Conservation (phyloP, 2,888 invertebrate species). For the Lucinisca nassula region DNA sequence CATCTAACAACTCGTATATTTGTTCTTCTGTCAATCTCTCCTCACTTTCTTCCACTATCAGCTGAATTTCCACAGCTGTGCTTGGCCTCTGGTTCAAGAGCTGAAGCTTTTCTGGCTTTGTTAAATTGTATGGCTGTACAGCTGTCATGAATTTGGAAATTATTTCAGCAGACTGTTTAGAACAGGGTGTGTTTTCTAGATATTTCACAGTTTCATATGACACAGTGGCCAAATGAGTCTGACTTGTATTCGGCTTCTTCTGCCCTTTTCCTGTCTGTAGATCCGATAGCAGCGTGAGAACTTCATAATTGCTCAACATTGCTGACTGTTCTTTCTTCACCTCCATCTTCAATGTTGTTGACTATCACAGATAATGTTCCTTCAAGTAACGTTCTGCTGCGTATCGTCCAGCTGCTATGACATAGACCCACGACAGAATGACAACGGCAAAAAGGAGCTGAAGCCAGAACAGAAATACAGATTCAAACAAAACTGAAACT, state of each 20-base stretch:
- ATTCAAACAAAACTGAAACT: too few relatives aligned
- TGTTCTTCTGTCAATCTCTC: conserved; percentile 95
- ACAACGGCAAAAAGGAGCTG: conserved; percentile 83
- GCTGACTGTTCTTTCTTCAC: conserved; percentile 84
- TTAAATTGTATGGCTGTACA: conserved; percentile 92
- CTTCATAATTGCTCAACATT: conserved; percentile 87
- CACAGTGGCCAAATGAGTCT: conserved; percentile 85
- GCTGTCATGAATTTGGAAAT: conserved; percentile 92
- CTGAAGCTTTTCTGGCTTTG: conserved; percentile 94
- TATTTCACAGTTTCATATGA: conserved; percentile 92
- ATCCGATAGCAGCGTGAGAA: conserved; percentile 83
- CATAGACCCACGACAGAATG: conserved; percentile 82
- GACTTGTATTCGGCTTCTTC: conserved; percentile 83
- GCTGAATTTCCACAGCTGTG: conserved; percentile 94
- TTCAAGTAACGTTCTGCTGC: conserved; percentile 75
- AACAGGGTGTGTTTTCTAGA: conserved; percentile 94
- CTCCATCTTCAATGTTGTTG: conserved; percentile 80
- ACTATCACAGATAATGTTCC: conserved; percentile 50
- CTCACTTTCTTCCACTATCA: conserved; percentile 97
- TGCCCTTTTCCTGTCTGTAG: conserved; percentile 84
- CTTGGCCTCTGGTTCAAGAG: conserved; percentile 95
- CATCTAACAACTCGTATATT: conserved; percentile 92
- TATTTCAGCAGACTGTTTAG: conserved; percentile 91
- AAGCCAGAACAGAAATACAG: too few relatives aligned
- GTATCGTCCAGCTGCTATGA: conserved; percentile 81